phyloP scores from a whole-genome alignment of 2,888 invertebrate species.

The Trichopria drosophilae region DNA sequence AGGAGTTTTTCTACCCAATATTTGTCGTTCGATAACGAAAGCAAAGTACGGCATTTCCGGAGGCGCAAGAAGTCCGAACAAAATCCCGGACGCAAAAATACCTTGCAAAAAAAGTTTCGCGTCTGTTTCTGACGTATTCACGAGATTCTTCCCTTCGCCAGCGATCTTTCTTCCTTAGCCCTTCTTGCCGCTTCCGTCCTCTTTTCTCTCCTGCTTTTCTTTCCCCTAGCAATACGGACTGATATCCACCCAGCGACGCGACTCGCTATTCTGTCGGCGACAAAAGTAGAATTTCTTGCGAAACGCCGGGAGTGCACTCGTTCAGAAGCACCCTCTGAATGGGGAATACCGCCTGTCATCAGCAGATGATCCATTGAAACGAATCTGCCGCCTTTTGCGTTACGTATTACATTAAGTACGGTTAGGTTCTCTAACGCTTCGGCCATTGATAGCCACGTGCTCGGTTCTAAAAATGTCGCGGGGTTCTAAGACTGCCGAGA shows the following conservation, averaged over 20 bases:
- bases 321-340: conserved; percentile 31
- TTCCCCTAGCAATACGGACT: conserved; percentile 14
- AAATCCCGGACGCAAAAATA: too few relatives aligned
- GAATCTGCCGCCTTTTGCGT: conserved; percentile 29
- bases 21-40: too few relatives aligned
- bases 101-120: too few relatives aligned
- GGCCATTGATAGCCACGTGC: conserved; percentile 33
- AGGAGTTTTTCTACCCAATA: too few relatives aligned
- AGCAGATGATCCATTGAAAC: conserved; percentile 50
- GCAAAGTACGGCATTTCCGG: too few relatives aligned
- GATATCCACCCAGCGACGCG: conserved; percentile 8
- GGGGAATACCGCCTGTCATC: conserved; percentile 40
- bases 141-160: not conserved
- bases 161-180: conserved; percentile 7
- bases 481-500: conserved; percentile 5
- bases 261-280: conserved; percentile 40
- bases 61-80: too few relatives aligned
- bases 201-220: conserved; percentile 3
- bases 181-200: not conserved
- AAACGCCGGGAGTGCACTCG: conserved; percentile 36
- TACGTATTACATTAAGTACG: conserved; percentile 21
- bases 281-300: conserved; percentile 47
- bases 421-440: conserved; percentile 20
- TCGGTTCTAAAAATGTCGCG: conserved; percentile 20
- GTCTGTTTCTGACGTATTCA: too few relatives aligned